Percentiles rank a stretch among this genome's conserved stretches.
Conservation (phyloP, 92 coral and sea anemone genomes). For the Epizoanthus scotinus region DNA sequence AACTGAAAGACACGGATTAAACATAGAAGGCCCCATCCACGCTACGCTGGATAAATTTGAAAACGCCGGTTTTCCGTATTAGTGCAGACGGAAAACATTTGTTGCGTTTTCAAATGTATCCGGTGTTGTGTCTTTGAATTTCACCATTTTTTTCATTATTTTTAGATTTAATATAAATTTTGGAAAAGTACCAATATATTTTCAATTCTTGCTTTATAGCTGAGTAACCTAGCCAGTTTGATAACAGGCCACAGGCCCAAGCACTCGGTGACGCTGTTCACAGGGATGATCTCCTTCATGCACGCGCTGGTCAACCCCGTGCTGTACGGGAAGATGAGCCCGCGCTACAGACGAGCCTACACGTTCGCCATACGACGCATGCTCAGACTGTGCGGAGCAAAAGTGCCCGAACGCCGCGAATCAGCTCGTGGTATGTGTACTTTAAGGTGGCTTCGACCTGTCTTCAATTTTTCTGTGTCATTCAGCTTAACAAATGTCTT, state of each 20-base stretch:
- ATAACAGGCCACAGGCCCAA: slow-evolving; percentile 54
- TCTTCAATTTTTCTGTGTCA: not conserved
- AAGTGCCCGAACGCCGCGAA: not conserved
- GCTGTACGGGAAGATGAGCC: slow-evolving; percentile 87
- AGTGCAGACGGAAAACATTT: no score
- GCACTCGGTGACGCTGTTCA: slow-evolving; percentile 61
- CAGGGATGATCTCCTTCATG: slow-evolving; percentile 71
- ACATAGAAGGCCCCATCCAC: no score
- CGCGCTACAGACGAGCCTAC: slow-evolving; percentile 84
- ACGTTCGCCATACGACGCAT: slow-evolving; percentile 43
- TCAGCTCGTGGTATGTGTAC: slow-evolving; percentile 15
- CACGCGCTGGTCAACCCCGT: slow-evolving; percentile 85
- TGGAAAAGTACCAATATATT: no score
- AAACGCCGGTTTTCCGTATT: no score
- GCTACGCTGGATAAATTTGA: no score
- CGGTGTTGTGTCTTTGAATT: no score
- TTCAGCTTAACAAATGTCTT: no score
- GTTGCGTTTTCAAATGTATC: no score
- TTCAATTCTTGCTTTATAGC: slow-evolving; percentile 44
- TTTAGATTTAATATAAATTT: no score
- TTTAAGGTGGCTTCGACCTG: not conserved
- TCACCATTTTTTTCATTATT: no score
- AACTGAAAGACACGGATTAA: no score
- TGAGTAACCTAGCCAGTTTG: slow-evolving; percentile 74
- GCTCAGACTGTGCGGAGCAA: slow-evolving; percentile 48